phyloP scores from a whole-genome alignment of 2,797 vertebrate genomes.

The Numenius phaeopus region DNA sequence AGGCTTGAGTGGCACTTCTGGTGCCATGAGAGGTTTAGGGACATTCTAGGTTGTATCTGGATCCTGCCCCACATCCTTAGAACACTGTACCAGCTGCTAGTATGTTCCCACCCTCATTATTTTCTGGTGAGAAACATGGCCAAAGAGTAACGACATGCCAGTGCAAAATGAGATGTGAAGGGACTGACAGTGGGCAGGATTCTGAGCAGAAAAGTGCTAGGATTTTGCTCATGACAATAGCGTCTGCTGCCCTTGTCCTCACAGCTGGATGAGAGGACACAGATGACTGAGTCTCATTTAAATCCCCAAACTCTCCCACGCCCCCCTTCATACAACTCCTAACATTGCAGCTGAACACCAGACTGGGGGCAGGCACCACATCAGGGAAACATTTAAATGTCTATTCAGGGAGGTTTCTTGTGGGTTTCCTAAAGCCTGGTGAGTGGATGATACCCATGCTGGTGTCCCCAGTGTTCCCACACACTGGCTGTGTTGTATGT shows the following conservation, averaged over 20 bases:
- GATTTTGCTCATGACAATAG: not conserved
- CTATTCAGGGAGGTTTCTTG: not conserved
- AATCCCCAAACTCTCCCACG: not conserved
- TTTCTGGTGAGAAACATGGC: not conserved
- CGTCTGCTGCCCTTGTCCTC: not conserved
- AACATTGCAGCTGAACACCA: not conserved
- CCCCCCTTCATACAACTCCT: not conserved
- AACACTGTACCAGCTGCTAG: not conserved
- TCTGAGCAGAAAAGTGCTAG: not conserved
- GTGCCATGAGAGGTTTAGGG: not conserved
- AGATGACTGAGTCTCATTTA: not conserved
- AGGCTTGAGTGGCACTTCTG: not conserved
- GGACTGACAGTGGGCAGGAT: not conserved
- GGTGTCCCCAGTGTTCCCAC: no score
- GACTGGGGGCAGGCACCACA: not conserved
- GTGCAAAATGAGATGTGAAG: not conserved
- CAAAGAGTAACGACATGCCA: not conserved
- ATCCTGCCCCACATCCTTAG: not conserved
- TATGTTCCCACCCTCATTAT: not conserved
- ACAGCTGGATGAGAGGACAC: not conserved
- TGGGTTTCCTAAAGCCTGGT: not conserved
- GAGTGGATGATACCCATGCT: not conserved
- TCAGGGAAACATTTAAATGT: not conserved
- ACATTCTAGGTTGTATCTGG: not conserved
- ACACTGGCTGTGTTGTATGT: not conserved